Conservation (phyloP, 2,113 vertebrate species). For the Fulica atra region DNA sequence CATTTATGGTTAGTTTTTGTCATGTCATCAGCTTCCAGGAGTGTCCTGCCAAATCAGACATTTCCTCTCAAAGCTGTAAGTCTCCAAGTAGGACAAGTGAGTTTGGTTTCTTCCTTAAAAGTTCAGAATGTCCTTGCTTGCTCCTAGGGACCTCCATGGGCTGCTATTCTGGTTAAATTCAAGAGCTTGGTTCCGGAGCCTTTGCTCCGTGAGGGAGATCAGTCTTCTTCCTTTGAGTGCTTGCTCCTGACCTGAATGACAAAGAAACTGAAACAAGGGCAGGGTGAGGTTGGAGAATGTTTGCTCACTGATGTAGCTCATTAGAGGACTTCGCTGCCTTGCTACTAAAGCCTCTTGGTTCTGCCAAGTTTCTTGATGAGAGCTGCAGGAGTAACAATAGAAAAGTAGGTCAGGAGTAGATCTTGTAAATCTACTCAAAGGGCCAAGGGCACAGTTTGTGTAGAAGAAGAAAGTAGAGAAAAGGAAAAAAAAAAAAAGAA, state of each 20-base stretch:
- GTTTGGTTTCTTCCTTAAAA: neutral
- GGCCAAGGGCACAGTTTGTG: neutral
- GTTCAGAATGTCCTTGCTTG: neutral
- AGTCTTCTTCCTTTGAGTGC: slow-evolving; percentile 9
- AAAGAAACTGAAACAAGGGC: slow-evolving; percentile 27
- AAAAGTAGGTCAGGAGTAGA: slow-evolving; percentile 52
- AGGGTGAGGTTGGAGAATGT: neutral
- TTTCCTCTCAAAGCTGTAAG: neutral
- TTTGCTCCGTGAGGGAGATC: neutral
- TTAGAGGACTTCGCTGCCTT: neutral
- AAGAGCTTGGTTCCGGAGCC: neutral
- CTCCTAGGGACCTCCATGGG: neutral
- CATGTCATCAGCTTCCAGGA: neutral
- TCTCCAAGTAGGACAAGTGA: neutral
- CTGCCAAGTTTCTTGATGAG: slow-evolving; percentile 51
- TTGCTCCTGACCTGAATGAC: slow-evolving; percentile 36
- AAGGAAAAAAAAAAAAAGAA: neutral
- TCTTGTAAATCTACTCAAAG: slow-evolving; percentile 24
- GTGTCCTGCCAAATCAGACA: neutral
- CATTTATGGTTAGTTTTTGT: neutral
- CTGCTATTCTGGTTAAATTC: neutral
- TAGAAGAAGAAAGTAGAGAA: neutral
- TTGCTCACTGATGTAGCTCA: slow-evolving; percentile 23
- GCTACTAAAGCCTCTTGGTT: slow-evolving; percentile 10
- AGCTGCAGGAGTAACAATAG: slow-evolving; percentile 16